Evolutionary conservation across 2,888 invertebrate species (phyloP).

Genomic region (Pteria penguin): DNA sequence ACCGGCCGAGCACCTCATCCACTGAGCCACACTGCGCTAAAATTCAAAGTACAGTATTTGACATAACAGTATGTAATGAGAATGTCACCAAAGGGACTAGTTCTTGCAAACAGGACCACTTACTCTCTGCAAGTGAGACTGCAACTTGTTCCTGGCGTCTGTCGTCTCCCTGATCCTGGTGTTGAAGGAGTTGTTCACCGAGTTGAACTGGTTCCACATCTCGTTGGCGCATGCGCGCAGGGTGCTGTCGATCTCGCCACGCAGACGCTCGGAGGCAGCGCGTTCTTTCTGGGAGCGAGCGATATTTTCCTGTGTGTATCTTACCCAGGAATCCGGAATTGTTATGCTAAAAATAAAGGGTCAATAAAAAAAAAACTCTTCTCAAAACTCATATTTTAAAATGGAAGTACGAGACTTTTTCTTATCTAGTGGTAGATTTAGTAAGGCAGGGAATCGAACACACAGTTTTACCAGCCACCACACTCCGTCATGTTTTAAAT

Average conservation of each 20-base stretch:
- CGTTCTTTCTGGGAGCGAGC: constrained; percentile 79
- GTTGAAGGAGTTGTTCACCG: constrained; percentile 79
- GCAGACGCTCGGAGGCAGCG: constrained; percentile 77
- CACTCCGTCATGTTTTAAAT: too few relatives aligned
- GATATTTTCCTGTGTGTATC: constrained; percentile 80
- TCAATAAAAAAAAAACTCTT: too few relatives aligned
- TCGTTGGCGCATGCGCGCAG: constrained; percentile 78
- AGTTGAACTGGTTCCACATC: constrained; percentile 80
- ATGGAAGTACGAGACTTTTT: too few relatives aligned
- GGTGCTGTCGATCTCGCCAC: constrained; percentile 78
- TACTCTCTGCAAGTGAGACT: constrained; percentile 79
- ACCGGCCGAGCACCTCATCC: too few relatives aligned
- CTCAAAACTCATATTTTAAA: too few relatives aligned
- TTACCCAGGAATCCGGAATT: constrained; percentile 82
- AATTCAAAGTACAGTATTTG: background rate
- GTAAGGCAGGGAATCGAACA: too few relatives aligned
- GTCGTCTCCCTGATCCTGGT: constrained; percentile 78
- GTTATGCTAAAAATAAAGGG: constrained; percentile 85
- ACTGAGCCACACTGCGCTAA: too few relatives aligned
- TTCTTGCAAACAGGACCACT: too few relatives aligned
- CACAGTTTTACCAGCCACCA: too few relatives aligned
- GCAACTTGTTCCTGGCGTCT: constrained; percentile 79
- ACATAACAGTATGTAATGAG: too few relatives aligned
- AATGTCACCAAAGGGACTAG: too few relatives aligned
- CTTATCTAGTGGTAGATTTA: too few relatives aligned